Base-by-base conservation (phyloP, 2,113 vertebrate genomes). In the Bambusicola thoracicus region DNA sequence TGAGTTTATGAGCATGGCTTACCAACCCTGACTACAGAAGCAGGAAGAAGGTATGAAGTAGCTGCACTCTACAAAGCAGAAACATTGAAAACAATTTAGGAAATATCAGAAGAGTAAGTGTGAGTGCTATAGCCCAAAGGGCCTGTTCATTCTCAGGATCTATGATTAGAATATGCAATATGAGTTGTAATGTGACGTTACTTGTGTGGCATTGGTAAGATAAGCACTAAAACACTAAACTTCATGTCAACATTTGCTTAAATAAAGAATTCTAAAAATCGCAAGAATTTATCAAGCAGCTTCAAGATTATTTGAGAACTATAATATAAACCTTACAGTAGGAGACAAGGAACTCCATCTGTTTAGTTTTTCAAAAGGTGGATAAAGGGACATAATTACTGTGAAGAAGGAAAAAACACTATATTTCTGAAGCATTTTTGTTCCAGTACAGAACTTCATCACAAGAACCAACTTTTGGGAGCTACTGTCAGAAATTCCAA, bases 341-440 rank as follows among this genome's bases (percentile, higher is more conserved):
- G 72, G 81, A 78, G 13, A 51, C 8, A 63, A 78, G 43, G 51
- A 90, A 58, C 15, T 83, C 24, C 32, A 65, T 14, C 43, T 65
- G 27, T 48, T 92, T 32, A 11, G 8, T 36, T 83, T 86, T 70
- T 78, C 46, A 29, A 51, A 88, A 84, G 17, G 41, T 2, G 32
- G 36, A 63, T 41, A 41, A 87, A 49, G 44, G 25, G 4, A 75
- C 7, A 78, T 72, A 40, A 81, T 70, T 68, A 78, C 9, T 68
- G 20, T 1, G 9, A 68, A 62, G 32, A 62, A 48, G 24, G 43
- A 25, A 11, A 73, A 85, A 77, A 10, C 16, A 79, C 8, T 12
- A 30, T 6, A 73, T 70, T 85, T 82, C 62, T 65, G 58, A 95
- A 86, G 20, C 20, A 76, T 69, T 44, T 76, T 81, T 87, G 13